Percentiles rank a stretch among this genome's conserved stretches.
Evolutionary conservation across 2,797 vertebrate species (phyloP).

Genomic region (Meda fulgida): DNA sequence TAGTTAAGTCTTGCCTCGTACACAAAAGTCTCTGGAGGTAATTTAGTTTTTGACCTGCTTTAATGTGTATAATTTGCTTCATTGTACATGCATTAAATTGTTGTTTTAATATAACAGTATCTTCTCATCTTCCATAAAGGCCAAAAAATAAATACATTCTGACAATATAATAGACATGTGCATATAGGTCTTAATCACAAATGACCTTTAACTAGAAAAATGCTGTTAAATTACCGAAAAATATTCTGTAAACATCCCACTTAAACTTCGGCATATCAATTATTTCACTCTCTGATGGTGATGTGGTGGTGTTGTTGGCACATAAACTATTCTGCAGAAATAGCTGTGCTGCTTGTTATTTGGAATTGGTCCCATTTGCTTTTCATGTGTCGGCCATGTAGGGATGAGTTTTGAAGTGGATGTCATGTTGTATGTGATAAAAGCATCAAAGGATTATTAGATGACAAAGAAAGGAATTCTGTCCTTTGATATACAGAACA

Average conservation of each 20-base stretch:
- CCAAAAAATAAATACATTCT: too few species aligned
- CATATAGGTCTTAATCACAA: too few species aligned
- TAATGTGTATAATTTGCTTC: constrained; percentile 27
- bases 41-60: constrained; percentile 40
- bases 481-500: neutral
- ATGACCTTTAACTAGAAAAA: too few species aligned
- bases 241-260: too few species aligned
- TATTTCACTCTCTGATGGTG: constrained; percentile 40
- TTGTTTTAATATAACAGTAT: neutral
- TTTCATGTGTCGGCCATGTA: neutral
- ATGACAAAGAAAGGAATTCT: neutral
- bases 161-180: too few species aligned
- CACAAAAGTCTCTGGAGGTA: constrained; percentile 20
- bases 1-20: neutral
- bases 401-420: constrained; percentile 4
- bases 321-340: constrained; percentile 50
- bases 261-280: constrained; percentile 48
- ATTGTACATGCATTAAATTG: neutral
- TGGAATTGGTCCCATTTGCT: constrained; percentile 21
- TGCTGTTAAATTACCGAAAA: too few species aligned
- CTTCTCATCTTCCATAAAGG: neutral
- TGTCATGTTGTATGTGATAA: constrained; percentile 16
- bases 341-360: constrained; percentile 42
- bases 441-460: neutral
- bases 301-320: constrained; percentile 35